Evolutionary conservation across 2,888 invertebrate genomes (phyloP).

Genomic region (Pseudococcus viburni): DNA sequence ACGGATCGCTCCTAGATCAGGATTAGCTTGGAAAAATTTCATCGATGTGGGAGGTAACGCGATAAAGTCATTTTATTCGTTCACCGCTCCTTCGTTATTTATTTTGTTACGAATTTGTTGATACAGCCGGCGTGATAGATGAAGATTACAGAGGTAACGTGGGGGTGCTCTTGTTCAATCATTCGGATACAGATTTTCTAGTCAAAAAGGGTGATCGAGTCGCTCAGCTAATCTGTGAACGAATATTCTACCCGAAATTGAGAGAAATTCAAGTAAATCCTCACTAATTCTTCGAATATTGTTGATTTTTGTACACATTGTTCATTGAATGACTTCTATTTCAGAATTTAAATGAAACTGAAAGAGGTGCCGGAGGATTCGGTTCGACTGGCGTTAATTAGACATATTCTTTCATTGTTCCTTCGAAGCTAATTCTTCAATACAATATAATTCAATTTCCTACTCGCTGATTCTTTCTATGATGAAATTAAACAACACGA

Average conservation of each 20-base stretch:
- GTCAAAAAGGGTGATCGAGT: slow-evolving; percentile 93
- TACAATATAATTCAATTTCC: neutral
- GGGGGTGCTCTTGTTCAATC: slow-evolving; percentile 96
- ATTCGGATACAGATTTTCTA: slow-evolving; percentile 84
- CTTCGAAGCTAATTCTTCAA: neutral
- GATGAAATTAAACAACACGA: neutral
- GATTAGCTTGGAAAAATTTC: slow-evolving; percentile 93
- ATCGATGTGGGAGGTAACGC: slow-evolving; percentile 93
- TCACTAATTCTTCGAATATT: neutral
- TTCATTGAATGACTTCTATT: no score
- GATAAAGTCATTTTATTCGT: neutral
- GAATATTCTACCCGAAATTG: slow-evolving; percentile 87
- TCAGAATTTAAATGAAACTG: no score
- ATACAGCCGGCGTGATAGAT: slow-evolving; percentile 91
- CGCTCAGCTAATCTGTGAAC: slow-evolving; percentile 97
- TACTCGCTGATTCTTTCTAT: neutral
- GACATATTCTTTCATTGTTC: no score
- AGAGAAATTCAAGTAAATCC: slow-evolving; percentile 77
- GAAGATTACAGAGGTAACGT: slow-evolving; percentile 95
- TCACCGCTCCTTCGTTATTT: no score
- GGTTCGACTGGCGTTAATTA: neutral
- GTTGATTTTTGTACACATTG: neutral
- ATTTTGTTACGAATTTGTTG: no score
- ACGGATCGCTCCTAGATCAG: slow-evolving; percentile 93
- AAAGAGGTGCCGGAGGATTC: neutral